Base-by-base conservation (phyloP, 2,888 invertebrate species). In the Aleiodes testaceus region DNA sequence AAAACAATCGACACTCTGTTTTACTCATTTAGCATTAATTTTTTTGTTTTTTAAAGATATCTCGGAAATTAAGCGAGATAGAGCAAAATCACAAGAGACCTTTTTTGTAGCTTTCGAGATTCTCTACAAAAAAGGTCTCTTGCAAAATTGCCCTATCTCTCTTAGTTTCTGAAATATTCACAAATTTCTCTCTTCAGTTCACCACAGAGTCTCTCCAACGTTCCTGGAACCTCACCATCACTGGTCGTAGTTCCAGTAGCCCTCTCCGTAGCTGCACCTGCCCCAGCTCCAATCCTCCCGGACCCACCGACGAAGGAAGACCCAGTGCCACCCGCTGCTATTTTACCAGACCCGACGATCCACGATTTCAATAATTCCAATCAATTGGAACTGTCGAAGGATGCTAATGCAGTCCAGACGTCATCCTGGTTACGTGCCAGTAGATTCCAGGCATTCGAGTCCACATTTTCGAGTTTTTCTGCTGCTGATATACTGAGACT, bases 401-500 rank as follows among this genome's bases (percentile, higher is more conserved):
- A 93, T 45, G 93, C 95, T 26, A 90, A 91, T 5, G 91, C 93
- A 0, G 87, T 90, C 16, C 93, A 96, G 84, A 95, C 95, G 1
- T 90, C 91, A 63, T 90, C 92, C 72, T 97, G 97, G 97, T 89
- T 97, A 70, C 90, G 92, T 9, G 88, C 89, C 5, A 92, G 96
- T 81, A 91, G 97, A 74, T 96, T 97, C 88, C 90, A 91, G 0
- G 91, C 93, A 65, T 94, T 94, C 86, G 89, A 92, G 20, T 88
- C 91, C 66, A 93, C 94, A 0, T 97, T 97, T 87, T 90, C 93
- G 73, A 94, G 94, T 85, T 97, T 96, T 88, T 94, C 95, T 45
- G 97, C 96, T 16, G 91, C 95, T 18, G 98, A 98, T 88, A 91
- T 98, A 83, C 89, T 98, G 78, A 92, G 97, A 87, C 89, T 98